Evolutionary conservation across 1,140 invertebrate genomes (phyloP).

Genomic region (Sogatella furcifera): DNA sequence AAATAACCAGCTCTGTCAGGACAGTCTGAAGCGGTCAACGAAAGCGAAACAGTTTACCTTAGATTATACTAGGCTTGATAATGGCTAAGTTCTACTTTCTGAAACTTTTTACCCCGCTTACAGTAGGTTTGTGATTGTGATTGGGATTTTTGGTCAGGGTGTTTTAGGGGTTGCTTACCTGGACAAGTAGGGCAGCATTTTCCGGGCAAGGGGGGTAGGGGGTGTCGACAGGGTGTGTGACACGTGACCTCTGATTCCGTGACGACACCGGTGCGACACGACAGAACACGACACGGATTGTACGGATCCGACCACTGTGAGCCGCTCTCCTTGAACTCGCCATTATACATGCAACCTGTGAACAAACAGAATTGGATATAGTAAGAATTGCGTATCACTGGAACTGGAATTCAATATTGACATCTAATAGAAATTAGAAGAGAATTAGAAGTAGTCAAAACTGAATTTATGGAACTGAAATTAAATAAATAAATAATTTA

Average conservation of each 20-base stretch:
- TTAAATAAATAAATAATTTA: too few relatives aligned
- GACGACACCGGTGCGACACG: conserved; percentile 72
- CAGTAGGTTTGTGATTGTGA: too few relatives aligned
- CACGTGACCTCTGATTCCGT: conserved; percentile 68
- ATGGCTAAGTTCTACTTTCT: too few relatives aligned
- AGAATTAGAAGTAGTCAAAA: too few relatives aligned
- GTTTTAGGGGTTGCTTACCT: conserved; percentile 35
- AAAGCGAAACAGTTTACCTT: too few relatives aligned
- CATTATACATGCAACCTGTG: conserved; percentile 63
- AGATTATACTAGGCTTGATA: too few relatives aligned
- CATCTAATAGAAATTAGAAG: too few relatives aligned
- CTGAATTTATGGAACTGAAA: too few relatives aligned
- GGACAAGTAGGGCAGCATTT: conserved; percentile 77
- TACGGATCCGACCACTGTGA: conserved; percentile 59
- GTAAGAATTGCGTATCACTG: background rate
- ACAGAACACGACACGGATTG: conserved; percentile 56
- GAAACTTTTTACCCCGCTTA: too few relatives aligned
- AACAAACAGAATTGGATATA: conserved; percentile 10
- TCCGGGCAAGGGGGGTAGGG: conserved; percentile 53
- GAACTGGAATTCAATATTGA: background rate
- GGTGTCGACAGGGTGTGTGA: conserved; percentile 63
- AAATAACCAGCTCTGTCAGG: too few relatives aligned
- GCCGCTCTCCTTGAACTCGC: conserved; percentile 56
- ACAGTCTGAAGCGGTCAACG: too few relatives aligned
- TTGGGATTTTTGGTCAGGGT: background rate